phyloP scores from a whole-genome alignment of 30 jellyfish, hydroid and myxozoan genomes.

The Thelohanellus kitauei region DNA sequence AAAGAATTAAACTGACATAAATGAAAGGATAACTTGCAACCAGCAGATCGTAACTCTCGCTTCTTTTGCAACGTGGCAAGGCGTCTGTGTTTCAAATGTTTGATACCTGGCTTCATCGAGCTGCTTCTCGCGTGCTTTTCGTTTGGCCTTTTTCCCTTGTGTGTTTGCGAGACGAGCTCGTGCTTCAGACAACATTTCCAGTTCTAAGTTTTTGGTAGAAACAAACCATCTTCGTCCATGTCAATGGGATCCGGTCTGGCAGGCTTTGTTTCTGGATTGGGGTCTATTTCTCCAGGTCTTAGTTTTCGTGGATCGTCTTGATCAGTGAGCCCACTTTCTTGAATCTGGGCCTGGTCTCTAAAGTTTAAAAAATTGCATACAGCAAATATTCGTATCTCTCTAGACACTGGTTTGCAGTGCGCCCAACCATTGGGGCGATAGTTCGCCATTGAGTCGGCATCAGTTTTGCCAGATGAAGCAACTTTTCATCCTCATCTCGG shows the following conservation, averaged over 20 bases:
- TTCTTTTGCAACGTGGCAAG: constrained; percentile 68
- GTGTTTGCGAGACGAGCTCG: constrained; percentile 98
- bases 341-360: constrained; percentile 92
- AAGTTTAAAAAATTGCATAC: constrained; percentile 10
- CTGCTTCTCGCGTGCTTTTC: constrained; percentile 90
- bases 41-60: constrained; percentile 89
- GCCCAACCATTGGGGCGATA: constrained; percentile 86
- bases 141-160: constrained; percentile 90
- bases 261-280: constrained; percentile 93
- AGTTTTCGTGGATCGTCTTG: constrained; percentile 71
- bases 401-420: constrained; percentile 94
- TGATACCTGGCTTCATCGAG: constrained; percentile 92
- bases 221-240: constrained; percentile 95
- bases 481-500: constrained; percentile 88
- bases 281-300: constrained; percentile 95
- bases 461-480: constrained; percentile 73
- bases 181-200: constrained; percentile 94
- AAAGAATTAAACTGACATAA: too few relatives aligned
- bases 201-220: constrained; percentile 4
- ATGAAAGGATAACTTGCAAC: constrained; percentile 29
- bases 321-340: constrained; percentile 36
- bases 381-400: constrained; percentile 84
- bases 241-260: constrained; percentile 98
- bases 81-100: too few relatives aligned
- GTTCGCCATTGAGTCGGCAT: constrained; percentile 99